These are phyloP conservation scores for Tiliacea citrago DNA, from an alignment of 2,888 invertebrate genomes.

Conservation along the genomic window DNA sequence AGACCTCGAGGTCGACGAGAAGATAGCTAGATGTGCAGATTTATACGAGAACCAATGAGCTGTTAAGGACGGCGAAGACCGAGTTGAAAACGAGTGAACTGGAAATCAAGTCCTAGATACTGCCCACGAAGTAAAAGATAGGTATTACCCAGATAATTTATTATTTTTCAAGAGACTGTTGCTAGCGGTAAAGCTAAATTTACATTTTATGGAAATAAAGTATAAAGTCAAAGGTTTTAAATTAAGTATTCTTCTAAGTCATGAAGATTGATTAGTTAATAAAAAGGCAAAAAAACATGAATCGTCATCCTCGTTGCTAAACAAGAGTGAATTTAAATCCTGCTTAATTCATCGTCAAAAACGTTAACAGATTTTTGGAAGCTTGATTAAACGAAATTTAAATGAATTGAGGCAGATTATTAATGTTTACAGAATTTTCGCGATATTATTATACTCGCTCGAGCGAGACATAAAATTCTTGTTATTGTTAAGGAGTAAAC, in stretches of 20 bases:
- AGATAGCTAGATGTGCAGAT: conserved; percentile 30
- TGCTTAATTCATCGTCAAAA: conserved; percentile 43
- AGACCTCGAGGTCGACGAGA: conserved; percentile 39
- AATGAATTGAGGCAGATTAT: conserved; percentile 41
- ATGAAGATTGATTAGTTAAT: conserved; percentile 21
- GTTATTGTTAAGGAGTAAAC: conserved; percentile 19
- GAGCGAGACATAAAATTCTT: conserved; percentile 25
- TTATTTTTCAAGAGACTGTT: background rate
- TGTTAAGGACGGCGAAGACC: conserved; percentile 39
- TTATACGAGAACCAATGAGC: conserved; percentile 49
- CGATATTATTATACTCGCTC: conserved; percentile 46
- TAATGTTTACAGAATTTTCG: conserved; percentile 38
- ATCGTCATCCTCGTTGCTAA: conserved; percentile 21
- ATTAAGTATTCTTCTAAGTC: conserved; percentile 20
- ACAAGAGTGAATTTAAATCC: conserved; percentile 15
- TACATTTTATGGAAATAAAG: background rate
- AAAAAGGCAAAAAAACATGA: conserved; percentile 14
- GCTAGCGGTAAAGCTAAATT: background rate
- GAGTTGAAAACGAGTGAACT: conserved; percentile 27
- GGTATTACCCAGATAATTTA: background rate
- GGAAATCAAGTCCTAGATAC: conserved; percentile 30
- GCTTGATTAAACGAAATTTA: conserved; percentile 54
- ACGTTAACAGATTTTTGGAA: conserved; percentile 51
- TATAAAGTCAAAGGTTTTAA: conserved; percentile 4
- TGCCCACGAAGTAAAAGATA: conserved; percentile 8